A percentile compares a stretch with the other conserved stretches of the same genome.
phyloP scores from a whole-genome alignment of 2,888 invertebrate genomes.

The Melanostoma scalare region DNA sequence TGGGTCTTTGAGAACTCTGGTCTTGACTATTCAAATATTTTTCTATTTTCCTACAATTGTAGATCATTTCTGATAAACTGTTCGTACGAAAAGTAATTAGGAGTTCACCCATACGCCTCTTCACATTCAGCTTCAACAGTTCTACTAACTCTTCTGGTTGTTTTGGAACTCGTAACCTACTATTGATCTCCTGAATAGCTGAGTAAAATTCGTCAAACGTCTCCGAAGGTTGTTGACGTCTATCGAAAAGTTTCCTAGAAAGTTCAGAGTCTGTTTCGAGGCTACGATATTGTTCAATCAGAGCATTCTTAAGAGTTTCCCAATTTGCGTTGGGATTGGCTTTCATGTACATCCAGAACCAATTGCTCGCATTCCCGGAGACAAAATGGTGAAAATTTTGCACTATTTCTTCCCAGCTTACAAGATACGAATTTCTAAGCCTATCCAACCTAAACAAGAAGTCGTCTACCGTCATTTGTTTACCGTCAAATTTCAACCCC shows the following conservation, averaged over 20 bases:
- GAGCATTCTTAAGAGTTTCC: background rate
- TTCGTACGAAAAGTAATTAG: background rate
- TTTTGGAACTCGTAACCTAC: background rate
- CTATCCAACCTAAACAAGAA: background rate
- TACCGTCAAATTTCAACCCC: background rate
- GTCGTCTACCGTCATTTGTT: constrained; percentile 1
- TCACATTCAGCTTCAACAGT: background rate
- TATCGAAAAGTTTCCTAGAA: background rate
- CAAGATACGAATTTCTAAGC: background rate
- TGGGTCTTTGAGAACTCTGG: background rate
- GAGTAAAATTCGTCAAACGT: constrained; percentile 16
- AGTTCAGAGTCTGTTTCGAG: constrained; percentile 15
- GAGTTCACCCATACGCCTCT: background rate
- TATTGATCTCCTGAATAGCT: background rate
- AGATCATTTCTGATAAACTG: background rate
- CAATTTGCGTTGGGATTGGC: background rate
- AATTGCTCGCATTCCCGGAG: background rate
- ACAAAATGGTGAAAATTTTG: constrained; percentile 5
- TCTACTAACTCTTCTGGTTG: background rate
- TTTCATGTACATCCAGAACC: background rate
- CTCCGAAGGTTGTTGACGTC: background rate
- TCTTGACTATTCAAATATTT: background rate
- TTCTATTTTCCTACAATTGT: background rate
- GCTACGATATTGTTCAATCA: constrained; percentile 18
- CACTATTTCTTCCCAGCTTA: background rate